A percentile compares a stretch with the other conserved stretches of the same genome.
phyloP scores from a whole-genome alignment of 64 coral and sea anemone genomes.

The Stichodactyla mertensii region DNA sequence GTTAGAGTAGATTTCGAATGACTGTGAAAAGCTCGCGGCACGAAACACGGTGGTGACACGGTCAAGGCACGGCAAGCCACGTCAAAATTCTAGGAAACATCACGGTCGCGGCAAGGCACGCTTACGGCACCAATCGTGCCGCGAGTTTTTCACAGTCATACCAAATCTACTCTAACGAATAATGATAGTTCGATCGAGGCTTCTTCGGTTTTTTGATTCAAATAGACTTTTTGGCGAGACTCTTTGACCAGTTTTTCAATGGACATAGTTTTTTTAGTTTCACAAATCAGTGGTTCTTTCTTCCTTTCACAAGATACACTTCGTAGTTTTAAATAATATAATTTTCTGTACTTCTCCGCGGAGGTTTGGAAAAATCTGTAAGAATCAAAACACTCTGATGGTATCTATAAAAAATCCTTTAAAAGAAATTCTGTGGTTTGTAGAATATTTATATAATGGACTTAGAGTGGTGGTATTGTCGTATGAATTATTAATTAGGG shows the following conservation, averaged over 20 bases:
- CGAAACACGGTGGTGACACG: too few species aligned
- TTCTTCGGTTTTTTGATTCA: background rate
- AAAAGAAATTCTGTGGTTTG: background rate
- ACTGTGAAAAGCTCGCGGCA: too few species aligned
- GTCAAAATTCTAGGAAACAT: too few species aligned
- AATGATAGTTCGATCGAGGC: background rate
- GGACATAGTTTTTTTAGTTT: background rate
- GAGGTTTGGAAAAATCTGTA: background rate
- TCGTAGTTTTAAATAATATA: background rate
- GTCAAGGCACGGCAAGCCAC: too few species aligned
- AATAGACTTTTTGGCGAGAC: background rate
- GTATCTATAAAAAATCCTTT: background rate
- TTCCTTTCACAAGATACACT: background rate
- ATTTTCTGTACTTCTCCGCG: background rate
- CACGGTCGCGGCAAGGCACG: too few species aligned
- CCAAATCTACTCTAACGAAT: too few species aligned
- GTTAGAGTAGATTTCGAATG: too few species aligned
- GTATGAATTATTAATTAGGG: background rate
- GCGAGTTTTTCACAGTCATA: too few species aligned
- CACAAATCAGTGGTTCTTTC: background rate
- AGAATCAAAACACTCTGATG: background rate
- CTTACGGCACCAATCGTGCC: too few species aligned
- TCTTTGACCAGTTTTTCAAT: background rate
- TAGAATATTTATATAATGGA: slow-evolving; percentile 1
- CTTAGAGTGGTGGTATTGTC: background rate